Evolutionary conservation across 2,113 vertebrate species (phyloP), one percentile per base, ranked within the genome.

Genomic region (Alethe castanea): DNA sequence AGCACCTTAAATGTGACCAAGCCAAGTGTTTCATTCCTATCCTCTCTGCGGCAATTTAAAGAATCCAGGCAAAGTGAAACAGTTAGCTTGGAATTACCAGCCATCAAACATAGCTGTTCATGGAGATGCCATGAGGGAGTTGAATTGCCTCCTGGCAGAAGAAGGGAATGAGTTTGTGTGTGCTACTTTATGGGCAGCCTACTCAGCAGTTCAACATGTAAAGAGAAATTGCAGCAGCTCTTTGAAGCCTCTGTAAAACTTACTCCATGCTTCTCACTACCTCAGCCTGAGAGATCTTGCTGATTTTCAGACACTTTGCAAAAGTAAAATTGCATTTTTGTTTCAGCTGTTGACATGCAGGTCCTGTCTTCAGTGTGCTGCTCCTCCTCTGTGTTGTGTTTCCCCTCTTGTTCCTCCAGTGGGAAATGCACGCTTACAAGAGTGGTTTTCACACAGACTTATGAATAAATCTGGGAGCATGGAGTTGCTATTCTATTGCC

Each of bases 201-300:
- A 44, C 8, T 65, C 24, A 76, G 53, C 16, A 35, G 7, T 56
- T 88, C 29, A 54, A 6, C 1, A 9, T 44, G 19, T 15, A 26
- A 76, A 64, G 29, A 71, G 5, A 35, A 82, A 54, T 24, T 26
- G 19, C 24, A 71, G 3, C 15, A 64, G 9, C 11, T 47, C 12
- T 71, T 50, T 42, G 19, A 59, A 85, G 2, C 11, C 59, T 67
- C 33, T 74, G 20, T 67, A 60, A 88, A 84, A 59, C 11, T 23
- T 78, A 36, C 1, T 40, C 13, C 4, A 13, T 35, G 17, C 47
- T 9, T 64, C 53, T 88, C 16, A 38, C 14, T 50, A 52, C 18
- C 22, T 22, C 65, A 78, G 1, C 14, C 14, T 1, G 3, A 35
- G 1, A 2, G 8, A 19, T 76, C 12, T 56, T 48, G 9, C 1